Evolutionary conservation across 2,113 vertebrate species (phyloP).

Genomic region (Mastomys natalensis): DNA sequence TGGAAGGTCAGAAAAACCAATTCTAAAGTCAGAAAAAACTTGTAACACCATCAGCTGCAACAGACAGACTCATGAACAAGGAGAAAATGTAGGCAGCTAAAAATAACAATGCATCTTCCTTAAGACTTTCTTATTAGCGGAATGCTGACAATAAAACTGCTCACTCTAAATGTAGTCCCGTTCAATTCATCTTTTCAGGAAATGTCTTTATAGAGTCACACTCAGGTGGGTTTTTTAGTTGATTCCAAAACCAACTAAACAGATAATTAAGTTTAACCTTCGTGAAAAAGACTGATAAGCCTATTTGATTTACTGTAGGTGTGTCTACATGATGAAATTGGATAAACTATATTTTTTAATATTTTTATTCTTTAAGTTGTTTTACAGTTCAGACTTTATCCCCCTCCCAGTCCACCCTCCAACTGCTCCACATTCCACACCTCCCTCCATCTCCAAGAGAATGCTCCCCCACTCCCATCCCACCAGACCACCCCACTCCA

Average conservation of each 20-base stretch:
- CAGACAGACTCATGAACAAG: neutral
- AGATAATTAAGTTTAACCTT: neutral
- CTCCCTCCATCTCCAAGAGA: too few relatives aligned
- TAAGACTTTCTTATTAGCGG: neutral
- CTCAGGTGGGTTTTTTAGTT: neutral
- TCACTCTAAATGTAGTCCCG: neutral
- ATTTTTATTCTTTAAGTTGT: too few relatives aligned
- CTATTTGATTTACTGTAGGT: neutral
- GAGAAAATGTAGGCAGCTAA: neutral
- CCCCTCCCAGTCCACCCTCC: too few relatives aligned
- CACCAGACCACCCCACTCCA: too few relatives aligned
- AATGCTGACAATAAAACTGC: neutral
- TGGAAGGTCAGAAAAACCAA: neutral
- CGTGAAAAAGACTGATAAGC: neutral
- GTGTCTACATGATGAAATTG: neutral
- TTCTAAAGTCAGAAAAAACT: neutral
- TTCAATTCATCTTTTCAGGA: neutral
- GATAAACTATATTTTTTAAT: neutral
- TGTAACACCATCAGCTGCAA: neutral
- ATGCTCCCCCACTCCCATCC: too few relatives aligned
- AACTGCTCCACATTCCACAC: too few relatives aligned
- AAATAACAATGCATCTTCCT: neutral
- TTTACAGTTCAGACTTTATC: too few relatives aligned
- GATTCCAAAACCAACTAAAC: neutral
- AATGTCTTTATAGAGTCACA: neutral